These are phyloP conservation scores for Drosophila ezoana DNA, from an alignment of 2,888 invertebrate genomes.

Conservation along the genomic window DNA sequence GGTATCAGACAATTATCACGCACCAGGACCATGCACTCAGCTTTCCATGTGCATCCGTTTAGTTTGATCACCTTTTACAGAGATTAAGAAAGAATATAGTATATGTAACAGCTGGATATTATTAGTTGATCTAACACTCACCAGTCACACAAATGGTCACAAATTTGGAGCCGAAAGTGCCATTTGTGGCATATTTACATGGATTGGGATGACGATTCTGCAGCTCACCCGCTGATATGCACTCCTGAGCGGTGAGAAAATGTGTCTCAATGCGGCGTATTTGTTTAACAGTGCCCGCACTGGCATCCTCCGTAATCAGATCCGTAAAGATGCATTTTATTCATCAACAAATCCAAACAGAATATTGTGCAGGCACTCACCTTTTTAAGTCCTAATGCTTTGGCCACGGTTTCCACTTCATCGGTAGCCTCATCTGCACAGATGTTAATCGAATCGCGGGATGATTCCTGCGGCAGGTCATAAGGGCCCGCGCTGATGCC, in stretches of 20 bases:
- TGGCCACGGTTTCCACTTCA: conserved; percentile 91
- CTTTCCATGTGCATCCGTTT: conserved; percentile 99
- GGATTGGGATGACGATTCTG: conserved; percentile 96
- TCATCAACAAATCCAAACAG: background rate
- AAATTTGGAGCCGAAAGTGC: conserved; percentile 98
- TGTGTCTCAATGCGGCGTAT: conserved; percentile 90
- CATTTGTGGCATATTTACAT: conserved; percentile 93
- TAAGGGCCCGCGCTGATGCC: conserved; percentile 96
- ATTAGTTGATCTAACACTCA: conserved; percentile 87
- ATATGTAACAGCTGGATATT: background rate
- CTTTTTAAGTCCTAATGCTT: conserved; percentile 89
- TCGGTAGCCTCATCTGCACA: conserved; percentile 89
- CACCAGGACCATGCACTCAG: conserved; percentile 98
- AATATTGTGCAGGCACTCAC: conserved; percentile 41
- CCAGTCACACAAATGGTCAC: conserved; percentile 99
- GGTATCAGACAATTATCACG: conserved; percentile 97
- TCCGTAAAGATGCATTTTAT: conserved; percentile 96
- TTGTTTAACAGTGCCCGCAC: conserved; percentile 93
- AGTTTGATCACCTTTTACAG: conserved; percentile 90
- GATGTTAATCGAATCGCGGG: conserved; percentile 90
- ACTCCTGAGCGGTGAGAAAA: conserved; percentile 98
- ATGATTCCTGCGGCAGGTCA: conserved; percentile 97
- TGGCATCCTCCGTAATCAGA: conserved; percentile 93
- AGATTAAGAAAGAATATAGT: background rate
- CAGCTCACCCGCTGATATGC: conserved; percentile 97